phyloP scores from a whole-genome alignment of 2,797 vertebrate genomes.

The Tarsius wallacei region DNA sequence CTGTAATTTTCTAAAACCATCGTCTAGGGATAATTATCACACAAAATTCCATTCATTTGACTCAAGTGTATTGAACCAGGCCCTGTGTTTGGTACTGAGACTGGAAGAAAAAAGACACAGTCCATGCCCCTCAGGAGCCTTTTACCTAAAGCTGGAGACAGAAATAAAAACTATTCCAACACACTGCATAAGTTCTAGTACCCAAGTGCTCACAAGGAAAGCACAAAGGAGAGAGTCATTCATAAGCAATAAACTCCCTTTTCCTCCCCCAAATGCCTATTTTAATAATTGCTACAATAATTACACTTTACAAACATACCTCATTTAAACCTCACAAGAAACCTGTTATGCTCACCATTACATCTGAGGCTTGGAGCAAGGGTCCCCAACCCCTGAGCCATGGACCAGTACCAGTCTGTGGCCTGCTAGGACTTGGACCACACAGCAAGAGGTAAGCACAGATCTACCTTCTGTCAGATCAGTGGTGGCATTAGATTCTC shows the following conservation, averaged over 20 bases:
- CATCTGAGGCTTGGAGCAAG: neutral
- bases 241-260: neutral
- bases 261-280: neutral
- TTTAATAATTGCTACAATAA: slow-evolving; percentile 2
- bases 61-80: neutral
- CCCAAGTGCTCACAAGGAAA: neutral
- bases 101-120: neutral
- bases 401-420: no score
- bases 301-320: neutral
- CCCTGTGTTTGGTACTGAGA: neutral
- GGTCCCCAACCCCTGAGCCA: no score
- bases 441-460: no score
- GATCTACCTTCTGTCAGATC: no score
- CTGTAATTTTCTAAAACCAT: neutral
- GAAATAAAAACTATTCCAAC: neutral
- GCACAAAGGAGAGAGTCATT: neutral
- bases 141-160: neutral
- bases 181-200: neutral
- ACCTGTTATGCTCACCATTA: no score
- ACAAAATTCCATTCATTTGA: neutral
- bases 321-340: slow-evolving; percentile 6
- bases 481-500: no score
- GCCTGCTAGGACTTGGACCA: no score
- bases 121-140: neutral
- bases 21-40: neutral